phyloP scores from a whole-genome alignment of 2,888 invertebrate genomes.

The Chrysolina americana region DNA sequence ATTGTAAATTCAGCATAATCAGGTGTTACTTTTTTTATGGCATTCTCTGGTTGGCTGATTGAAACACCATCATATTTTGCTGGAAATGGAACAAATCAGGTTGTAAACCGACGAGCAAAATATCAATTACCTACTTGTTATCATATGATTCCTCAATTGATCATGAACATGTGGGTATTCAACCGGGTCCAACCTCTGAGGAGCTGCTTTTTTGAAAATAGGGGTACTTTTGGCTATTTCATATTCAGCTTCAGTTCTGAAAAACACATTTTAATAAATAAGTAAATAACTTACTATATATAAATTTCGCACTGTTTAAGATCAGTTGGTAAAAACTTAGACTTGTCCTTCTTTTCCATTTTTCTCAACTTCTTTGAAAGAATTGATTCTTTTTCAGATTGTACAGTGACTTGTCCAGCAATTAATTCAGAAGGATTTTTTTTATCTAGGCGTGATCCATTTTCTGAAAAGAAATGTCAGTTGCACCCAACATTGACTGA shows the following conservation, averaged over 20 bases:
- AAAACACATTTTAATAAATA: constrained; percentile 28
- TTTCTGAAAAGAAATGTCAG: constrained; percentile 36
- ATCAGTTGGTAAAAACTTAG: constrained; percentile 51
- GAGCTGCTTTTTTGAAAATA: constrained; percentile 63
- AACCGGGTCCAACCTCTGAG: constrained; percentile 68
- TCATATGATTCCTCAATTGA: constrained; percentile 74
- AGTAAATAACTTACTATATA: constrained; percentile 5
- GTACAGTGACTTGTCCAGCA: constrained; percentile 86
- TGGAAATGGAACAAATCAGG: constrained; percentile 44
- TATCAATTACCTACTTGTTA: constrained; percentile 59
- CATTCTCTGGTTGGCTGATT: constrained; percentile 78
- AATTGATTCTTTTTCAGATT: constrained; percentile 87
- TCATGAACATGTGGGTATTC: constrained; percentile 92
- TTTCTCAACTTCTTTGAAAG: constrained; percentile 83
- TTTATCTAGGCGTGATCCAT: constrained; percentile 36
- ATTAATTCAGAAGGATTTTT: constrained; percentile 68
- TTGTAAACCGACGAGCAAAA: constrained; percentile 14
- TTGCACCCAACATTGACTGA: background rate
- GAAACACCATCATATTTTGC: constrained; percentile 61
- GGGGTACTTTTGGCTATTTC: constrained; percentile 57
- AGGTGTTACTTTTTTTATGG: constrained; percentile 79
- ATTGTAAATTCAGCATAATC: constrained; percentile 90
- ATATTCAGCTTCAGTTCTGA: constrained; percentile 59
- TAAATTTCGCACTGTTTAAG: constrained; percentile 51
- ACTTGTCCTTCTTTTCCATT: constrained; percentile 83